A percentile compares a stretch with the other conserved stretches of the same genome.
Evolutionary conservation across 2,888 invertebrate species (phyloP).

Genomic region (Mimumesa dahlbomi): DNA sequence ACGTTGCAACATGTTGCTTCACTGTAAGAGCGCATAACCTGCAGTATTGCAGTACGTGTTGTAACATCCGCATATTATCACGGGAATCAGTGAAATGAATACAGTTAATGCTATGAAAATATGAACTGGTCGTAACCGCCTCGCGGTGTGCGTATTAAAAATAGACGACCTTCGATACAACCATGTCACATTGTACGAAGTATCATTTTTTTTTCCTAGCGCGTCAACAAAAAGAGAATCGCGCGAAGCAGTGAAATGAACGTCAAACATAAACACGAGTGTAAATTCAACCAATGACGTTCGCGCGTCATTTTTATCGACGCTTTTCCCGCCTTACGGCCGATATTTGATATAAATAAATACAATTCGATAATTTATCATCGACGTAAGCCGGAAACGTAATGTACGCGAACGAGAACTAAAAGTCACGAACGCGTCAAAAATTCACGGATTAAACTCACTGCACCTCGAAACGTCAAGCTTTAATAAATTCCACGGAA

Average conservation of each 20-base stretch:
- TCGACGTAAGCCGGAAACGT: too few species aligned
- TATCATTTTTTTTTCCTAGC: conserved; percentile 20
- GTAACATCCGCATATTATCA: conserved; percentile 44
- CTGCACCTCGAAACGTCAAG: neutral
- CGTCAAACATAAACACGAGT: too few species aligned
- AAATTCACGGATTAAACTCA: conserved; percentile 4
- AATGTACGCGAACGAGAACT: too few species aligned
- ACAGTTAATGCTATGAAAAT: conserved; percentile 39
- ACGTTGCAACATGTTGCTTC: conserved; percentile 34
- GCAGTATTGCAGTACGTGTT: conserved; percentile 30
- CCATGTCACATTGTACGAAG: conserved; percentile 18
- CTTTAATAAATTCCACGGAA: conserved; percentile 16
- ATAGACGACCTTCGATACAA: conserved; percentile 44
- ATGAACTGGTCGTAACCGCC: conserved; percentile 35
- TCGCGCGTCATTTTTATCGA: neutral
- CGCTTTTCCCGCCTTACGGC: neutral
- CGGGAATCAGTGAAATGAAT: conserved; percentile 37
- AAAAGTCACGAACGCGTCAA: neutral
- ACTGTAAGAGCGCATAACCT: conserved; percentile 9
- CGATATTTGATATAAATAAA: neutral
- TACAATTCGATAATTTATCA: neutral
- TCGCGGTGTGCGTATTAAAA: conserved; percentile 36
- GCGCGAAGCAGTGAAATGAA: too few species aligned
- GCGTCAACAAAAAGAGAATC: neutral
- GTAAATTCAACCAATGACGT: neutral